Percentiles rank a stretch among this genome's conserved stretches.
Evolutionary conservation across 53 echinoderm and acorn worm species (phyloP).

Genomic region (Luidia sarsii): DNA sequence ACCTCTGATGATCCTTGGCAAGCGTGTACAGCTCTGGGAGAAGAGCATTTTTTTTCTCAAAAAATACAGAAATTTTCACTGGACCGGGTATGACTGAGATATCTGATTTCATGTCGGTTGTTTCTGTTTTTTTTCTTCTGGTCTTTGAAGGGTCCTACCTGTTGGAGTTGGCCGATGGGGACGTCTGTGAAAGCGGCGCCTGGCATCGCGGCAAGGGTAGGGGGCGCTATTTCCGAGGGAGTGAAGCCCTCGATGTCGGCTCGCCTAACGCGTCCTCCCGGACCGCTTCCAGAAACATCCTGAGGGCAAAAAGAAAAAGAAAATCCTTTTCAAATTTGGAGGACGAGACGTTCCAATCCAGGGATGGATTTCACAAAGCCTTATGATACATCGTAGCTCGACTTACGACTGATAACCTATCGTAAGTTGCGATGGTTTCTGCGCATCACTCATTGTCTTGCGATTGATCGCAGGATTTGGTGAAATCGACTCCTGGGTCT

Average conservation of each 20-base stretch:
- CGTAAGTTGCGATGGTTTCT: no score
- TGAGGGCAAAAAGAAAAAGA: background rate
- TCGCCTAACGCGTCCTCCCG: constrained; percentile 81
- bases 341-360: background rate
- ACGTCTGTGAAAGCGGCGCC: constrained; percentile 77
- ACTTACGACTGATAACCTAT: no score
- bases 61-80: no score
- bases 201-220: constrained; percentile 48
- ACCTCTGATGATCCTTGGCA: no score
- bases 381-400: no score
- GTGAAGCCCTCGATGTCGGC: constrained; percentile 80
- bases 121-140: background rate
- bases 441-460: constrained; percentile 4
- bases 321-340: background rate
- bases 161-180: constrained; percentile 69
- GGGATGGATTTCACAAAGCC: background rate
- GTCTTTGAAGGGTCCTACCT: constrained; percentile 58
- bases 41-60: no score
- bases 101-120: no score
- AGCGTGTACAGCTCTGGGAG: no score
- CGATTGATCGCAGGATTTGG: background rate
- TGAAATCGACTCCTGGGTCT: no score
- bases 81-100: no score
- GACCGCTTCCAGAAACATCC: constrained; percentile 84
- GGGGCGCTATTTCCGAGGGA: constrained; percentile 61